phyloP scores from a whole-genome alignment of 2,797 vertebrate genomes.

The Betta splendens region DNA sequence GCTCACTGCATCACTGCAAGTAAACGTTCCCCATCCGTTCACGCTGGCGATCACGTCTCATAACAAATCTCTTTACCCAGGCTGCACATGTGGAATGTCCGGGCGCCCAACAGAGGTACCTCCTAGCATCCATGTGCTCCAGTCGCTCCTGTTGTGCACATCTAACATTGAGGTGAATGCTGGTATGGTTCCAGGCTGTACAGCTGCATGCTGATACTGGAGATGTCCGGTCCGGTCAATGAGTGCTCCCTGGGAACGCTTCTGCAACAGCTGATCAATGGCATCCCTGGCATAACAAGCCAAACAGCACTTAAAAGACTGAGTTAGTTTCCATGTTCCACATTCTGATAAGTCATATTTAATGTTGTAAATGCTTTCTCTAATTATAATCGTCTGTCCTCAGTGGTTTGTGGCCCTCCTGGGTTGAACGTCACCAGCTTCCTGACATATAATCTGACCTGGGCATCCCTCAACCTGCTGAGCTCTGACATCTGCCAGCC shows the following conservation, averaged over 20 bases:
- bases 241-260: conserved; percentile 45
- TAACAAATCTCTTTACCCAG: conserved; percentile 47
- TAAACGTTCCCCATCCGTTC: not conserved
- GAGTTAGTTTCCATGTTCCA: conserved; percentile 53
- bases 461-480: conserved; percentile 45
- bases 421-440: conserved; percentile 3
- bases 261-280: conserved; percentile 29
- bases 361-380: not conserved
- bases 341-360: not conserved
- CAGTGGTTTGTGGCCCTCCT: conserved; percentile 69
- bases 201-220: conserved; percentile 72
- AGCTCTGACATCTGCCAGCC: conserved; percentile 46
- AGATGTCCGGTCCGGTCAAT: conserved; percentile 51
- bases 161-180: too few species aligned
- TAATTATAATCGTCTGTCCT: not conserved
- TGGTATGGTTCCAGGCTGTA: conserved; percentile 41
- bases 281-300: conserved; percentile 2
- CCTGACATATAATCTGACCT: conserved; percentile 66
- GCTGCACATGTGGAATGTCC: conserved; percentile 63
- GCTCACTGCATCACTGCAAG: not conserved
- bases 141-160: too few species aligned
- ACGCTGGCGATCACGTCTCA: not conserved
- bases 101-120: conserved; percentile 59
- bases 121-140: not conserved
- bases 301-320: conserved; percentile 38